These are phyloP conservation scores for Baryphthengus martii DNA, from an alignment of 2,113 vertebrate species.

Conservation along the genomic window DNA sequence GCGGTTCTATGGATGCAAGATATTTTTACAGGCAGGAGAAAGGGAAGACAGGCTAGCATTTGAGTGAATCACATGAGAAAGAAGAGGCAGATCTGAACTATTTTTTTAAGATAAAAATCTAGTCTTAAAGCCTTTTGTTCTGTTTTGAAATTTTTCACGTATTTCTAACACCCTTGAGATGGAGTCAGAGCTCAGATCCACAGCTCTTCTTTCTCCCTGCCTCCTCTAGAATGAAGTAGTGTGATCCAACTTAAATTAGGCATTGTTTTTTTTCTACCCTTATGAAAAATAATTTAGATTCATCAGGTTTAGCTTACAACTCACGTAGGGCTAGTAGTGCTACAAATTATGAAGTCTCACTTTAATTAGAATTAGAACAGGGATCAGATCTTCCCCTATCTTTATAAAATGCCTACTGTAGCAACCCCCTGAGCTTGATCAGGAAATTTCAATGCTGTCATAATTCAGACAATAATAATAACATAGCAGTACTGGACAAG, in stretches of 20 bases:
- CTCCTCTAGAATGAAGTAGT: neutral
- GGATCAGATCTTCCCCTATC: neutral
- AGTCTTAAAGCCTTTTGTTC: neutral
- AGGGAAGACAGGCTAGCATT: neutral
- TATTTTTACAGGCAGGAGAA: neutral
- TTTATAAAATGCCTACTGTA: neutral
- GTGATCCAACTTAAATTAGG: neutral
- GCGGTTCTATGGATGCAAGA: neutral
- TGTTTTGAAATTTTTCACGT: neutral
- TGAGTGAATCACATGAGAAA: neutral
- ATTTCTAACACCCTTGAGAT: neutral
- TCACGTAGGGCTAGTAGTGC: neutral
- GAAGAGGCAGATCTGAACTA: neutral
- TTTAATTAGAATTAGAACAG: neutral
- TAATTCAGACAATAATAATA: slow-evolving; percentile 9
- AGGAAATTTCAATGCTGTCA: neutral
- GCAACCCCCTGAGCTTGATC: neutral
- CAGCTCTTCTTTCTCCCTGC: neutral
- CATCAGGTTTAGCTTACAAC: neutral
- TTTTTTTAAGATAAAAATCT: neutral
- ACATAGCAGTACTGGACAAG: neutral
- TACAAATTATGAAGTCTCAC: neutral
- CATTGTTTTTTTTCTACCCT: neutral
- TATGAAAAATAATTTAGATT: neutral
- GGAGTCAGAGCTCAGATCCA: neutral